Evolutionary conservation across 2,113 vertebrate species (phyloP).

Genomic region (Piprites chloris): DNA sequence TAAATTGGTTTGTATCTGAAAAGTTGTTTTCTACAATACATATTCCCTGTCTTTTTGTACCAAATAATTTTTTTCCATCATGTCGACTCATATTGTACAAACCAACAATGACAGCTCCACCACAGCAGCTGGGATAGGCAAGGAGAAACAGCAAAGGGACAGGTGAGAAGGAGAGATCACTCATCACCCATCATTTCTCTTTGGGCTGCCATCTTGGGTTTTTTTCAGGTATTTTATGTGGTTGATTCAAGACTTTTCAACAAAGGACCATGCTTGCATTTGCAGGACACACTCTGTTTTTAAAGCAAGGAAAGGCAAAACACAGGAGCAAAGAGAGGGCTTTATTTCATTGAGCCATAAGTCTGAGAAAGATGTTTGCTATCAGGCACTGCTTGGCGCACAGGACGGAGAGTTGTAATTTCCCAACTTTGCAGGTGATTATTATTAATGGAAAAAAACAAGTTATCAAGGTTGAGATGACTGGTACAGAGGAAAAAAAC

Average conservation of each 20-base stretch:
- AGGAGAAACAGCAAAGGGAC: background rate
- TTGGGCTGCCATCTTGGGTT: background rate
- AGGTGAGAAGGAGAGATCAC: background rate
- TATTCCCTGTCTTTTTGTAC: background rate
- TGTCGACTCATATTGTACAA: background rate
- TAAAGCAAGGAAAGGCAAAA: background rate
- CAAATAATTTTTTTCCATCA: conserved; percentile 11
- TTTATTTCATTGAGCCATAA: background rate
- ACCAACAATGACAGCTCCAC: background rate
- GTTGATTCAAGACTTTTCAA: background rate
- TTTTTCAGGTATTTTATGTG: background rate
- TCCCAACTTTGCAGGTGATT: background rate
- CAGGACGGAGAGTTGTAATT: background rate
- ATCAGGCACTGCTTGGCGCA: background rate
- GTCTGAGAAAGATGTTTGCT: background rate
- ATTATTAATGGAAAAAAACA: background rate
- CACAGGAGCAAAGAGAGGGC: background rate
- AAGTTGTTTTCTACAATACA: conserved; percentile 16
- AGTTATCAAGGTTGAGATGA: background rate
- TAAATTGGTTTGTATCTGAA: conserved; percentile 30
- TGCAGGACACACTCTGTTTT: background rate
- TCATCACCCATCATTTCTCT: background rate
- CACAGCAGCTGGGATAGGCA: background rate
- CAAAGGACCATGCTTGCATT: accelerated
- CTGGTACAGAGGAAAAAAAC: background rate